Evolutionary conservation across 2,888 invertebrate species (phyloP).

Genomic region (Elgonia sp.): DNA sequence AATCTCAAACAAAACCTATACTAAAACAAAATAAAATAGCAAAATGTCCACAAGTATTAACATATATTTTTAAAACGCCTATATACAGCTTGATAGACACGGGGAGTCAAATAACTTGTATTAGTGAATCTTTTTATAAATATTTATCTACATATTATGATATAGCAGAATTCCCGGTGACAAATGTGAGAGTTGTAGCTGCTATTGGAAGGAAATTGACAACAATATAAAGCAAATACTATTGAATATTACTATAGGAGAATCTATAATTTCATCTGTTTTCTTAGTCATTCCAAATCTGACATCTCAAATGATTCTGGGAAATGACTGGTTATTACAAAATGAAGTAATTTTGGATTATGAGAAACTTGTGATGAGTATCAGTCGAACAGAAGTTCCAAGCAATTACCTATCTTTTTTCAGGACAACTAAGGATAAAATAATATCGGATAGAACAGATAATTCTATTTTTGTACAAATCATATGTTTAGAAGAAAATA

Average conservation of each 20-base stretch:
- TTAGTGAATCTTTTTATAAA: slow-evolving; percentile 28
- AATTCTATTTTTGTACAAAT: slow-evolving; percentile 19
- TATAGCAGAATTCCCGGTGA: slow-evolving; percentile 23
- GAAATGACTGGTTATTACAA: slow-evolving; percentile 19
- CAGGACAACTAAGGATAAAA: not conserved
- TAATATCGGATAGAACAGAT: not conserved
- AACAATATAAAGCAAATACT: not conserved
- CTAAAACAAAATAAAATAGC: not conserved
- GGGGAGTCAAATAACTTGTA: slow-evolving; percentile 18
- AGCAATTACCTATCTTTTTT: not conserved
- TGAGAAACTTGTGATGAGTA: not conserved
- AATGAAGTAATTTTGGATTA: slow-evolving; percentile 11
- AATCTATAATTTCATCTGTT: slow-evolving; percentile 1
- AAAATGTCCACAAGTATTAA: slow-evolving; percentile 12
- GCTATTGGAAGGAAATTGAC: slow-evolving; percentile 25
- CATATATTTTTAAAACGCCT: slow-evolving; percentile 13
- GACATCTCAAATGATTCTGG: slow-evolving; percentile 19
- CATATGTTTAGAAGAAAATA: not conserved
- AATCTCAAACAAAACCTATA: too few species aligned
- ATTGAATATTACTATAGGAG: not conserved
- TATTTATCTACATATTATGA: slow-evolving; percentile 22
- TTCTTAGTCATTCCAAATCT: slow-evolving; percentile 9
- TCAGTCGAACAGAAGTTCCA: not conserved
- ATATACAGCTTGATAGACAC: slow-evolving; percentile 24
- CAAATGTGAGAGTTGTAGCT: slow-evolving; percentile 11